Conservation (phyloP, 2,888 invertebrate genomes). For the Nymphalis urticae region DNA sequence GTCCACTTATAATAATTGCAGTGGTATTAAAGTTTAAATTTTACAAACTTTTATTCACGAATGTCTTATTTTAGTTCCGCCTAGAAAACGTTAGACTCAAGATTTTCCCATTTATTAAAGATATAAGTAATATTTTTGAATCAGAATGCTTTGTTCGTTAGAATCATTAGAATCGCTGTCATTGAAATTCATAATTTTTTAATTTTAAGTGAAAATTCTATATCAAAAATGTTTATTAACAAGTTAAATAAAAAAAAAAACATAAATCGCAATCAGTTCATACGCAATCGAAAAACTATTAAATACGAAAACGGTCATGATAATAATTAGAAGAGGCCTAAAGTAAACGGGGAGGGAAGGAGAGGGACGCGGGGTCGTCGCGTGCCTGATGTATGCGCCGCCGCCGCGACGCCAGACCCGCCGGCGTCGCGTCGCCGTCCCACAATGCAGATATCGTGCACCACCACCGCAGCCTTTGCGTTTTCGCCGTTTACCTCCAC, state of each 20-base stretch:
- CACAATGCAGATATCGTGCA: slow-evolving; percentile 80
- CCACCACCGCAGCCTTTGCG: slow-evolving; percentile 52
- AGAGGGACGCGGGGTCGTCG: slow-evolving; percentile 50
- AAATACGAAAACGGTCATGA: slow-evolving; percentile 49
- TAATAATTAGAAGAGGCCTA: slow-evolving; percentile 57
- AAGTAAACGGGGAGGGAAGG: slow-evolving; percentile 22
- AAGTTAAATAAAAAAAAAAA: background rate
- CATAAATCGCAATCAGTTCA: background rate
- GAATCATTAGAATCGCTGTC: too few species aligned
- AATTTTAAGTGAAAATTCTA: background rate
- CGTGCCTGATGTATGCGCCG: slow-evolving; percentile 80
- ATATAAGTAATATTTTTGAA: slow-evolving; percentile 13
- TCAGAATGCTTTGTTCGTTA: slow-evolving; percentile 16
- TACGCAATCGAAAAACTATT: slow-evolving; percentile 24
- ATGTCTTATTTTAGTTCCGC: slow-evolving; percentile 22
- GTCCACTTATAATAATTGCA: background rate
- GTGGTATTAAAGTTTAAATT: slow-evolving; percentile 2
- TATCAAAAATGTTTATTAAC: background rate
- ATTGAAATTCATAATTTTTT: too few species aligned
- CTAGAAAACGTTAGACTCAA: slow-evolving; percentile 16
- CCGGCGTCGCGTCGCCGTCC: slow-evolving; percentile 74
- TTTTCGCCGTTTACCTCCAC: slow-evolving; percentile 56
- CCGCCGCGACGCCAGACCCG: slow-evolving; percentile 77
- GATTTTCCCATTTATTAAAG: slow-evolving; percentile 21
- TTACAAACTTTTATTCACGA: slow-evolving; percentile 3